Conservation (phyloP, 64 coral and sea anemone genomes). For the Montipora foliosa region DNA sequence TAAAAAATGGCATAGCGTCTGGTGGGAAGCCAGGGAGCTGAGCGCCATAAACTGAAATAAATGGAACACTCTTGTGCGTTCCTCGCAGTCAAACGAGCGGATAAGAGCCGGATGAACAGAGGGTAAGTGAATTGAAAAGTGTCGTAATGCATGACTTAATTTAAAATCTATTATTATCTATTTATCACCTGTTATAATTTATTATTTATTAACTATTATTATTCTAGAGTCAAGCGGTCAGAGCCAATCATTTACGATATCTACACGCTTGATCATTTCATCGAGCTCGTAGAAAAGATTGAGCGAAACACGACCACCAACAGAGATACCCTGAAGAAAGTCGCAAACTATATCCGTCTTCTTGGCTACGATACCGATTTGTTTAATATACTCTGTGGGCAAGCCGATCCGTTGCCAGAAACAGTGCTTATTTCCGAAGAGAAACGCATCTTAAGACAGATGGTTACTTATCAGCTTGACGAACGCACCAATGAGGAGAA, state of each 20-base stretch:
- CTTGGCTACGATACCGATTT: conserved; percentile 37
- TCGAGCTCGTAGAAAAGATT: conserved; percentile 71
- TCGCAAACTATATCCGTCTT: conserved; percentile 49
- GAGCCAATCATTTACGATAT: conserved; percentile 45
- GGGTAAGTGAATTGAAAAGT: too few species aligned
- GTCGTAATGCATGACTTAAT: too few species aligned
- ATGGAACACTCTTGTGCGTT: too few species aligned
- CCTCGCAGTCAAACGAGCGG: too few species aligned
- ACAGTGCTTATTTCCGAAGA: conserved; percentile 47
- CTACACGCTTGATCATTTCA: conserved; percentile 69
- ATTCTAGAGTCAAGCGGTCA: background rate
- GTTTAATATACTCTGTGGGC: conserved; percentile 48
- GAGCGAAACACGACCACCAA: conserved; percentile 46
- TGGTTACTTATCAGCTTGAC: conserved; percentile 48
- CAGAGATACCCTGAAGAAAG: background rate
- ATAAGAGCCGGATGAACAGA: too few species aligned
- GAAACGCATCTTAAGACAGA: conserved; percentile 48
- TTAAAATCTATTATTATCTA: too few species aligned
- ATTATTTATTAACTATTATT: background rate
- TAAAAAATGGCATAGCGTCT: too few species aligned
- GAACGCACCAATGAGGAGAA: background rate
- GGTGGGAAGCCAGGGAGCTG: too few species aligned
- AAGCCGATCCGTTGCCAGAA: conserved; percentile 26
- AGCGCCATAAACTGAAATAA: too few species aligned
- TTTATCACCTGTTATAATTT: too few species aligned